Conservation (phyloP, 2,797 vertebrate genomes). For the Rhabdophis nuchalis region DNA sequence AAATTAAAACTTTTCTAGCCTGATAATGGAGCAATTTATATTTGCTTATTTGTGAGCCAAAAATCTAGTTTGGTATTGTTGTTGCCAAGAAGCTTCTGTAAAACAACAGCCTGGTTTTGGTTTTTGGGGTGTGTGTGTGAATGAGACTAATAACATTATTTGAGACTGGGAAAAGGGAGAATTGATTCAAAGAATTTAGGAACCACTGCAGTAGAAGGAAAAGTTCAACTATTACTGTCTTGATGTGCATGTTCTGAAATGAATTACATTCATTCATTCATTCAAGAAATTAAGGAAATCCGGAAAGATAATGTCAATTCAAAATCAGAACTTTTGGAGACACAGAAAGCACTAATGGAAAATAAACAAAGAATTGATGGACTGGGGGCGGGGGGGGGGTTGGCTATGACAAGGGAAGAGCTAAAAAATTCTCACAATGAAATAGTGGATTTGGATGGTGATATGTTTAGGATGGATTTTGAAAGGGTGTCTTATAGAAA, state of each 20-base stretch:
- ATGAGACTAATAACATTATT: background rate
- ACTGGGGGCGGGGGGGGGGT: no score
- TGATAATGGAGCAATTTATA: background rate
- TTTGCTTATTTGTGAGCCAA: background rate
- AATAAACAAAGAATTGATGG: no score
- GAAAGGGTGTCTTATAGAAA: no score
- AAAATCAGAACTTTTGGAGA: no score
- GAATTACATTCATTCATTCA: background rate
- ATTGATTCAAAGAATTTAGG: background rate
- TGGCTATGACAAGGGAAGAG: no score
- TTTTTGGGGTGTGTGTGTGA: no score
- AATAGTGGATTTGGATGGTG: no score
- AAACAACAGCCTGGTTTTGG: background rate
- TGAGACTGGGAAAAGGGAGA: background rate
- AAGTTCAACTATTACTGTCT: background rate
- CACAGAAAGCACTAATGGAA: no score
- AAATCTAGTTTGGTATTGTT: background rate
- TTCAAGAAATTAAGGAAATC: no score
- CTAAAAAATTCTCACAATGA: no score
- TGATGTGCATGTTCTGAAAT: background rate
- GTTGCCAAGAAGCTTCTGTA: background rate
- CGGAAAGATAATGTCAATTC: no score
- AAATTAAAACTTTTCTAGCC: background rate
- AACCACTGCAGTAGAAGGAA: background rate
- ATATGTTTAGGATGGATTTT: no score